Percentiles rank a stretch among this genome's conserved stretches.
These are phyloP conservation scores for Hirtodrosophila alboralis DNA, from an alignment of 2,888 invertebrate genomes.

Conservation along the genomic window DNA sequence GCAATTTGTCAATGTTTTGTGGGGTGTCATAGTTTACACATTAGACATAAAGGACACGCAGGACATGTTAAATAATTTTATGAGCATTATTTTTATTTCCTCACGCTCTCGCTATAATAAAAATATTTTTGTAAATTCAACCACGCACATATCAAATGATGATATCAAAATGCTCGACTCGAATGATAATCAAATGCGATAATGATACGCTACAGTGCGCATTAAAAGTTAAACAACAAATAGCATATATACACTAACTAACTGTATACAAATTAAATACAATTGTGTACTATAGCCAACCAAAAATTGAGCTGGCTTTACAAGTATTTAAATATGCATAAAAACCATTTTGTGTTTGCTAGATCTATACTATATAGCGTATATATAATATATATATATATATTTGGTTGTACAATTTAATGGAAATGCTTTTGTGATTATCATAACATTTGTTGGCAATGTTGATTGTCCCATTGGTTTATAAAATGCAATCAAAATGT, in stretches of 20 bases:
- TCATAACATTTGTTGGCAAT: conserved; percentile 39
- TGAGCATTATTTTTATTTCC: conserved; percentile 4
- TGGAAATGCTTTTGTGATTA: conserved; percentile 51
- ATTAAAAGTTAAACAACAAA: background rate
- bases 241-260: conserved; percentile 1
- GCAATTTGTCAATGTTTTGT: conserved; percentile 49
- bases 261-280: no score
- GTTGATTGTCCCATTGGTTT: conserved; percentile 18
- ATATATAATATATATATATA: no score
- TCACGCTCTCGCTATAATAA: conserved; percentile 4
- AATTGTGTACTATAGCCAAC: no score
- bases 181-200: conserved; percentile 48
- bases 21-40: conserved; percentile 52
- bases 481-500: conserved; percentile 56
- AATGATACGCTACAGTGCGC: conserved; percentile 27
- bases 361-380: no score
- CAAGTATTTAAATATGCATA: conserved; percentile 49
- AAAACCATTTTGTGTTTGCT: conserved; percentile 34
- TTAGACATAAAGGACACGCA: conserved; percentile 36
- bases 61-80: conserved; percentile 38
- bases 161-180: conserved; percentile 34
- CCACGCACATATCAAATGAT: conserved; percentile 42
- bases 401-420: conserved; percentile 37
- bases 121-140: conserved; percentile 42
- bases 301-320: conserved; percentile 1